Base-by-base conservation (phyloP, 1,140 invertebrate species). In the Drosophila busckii region DNA sequence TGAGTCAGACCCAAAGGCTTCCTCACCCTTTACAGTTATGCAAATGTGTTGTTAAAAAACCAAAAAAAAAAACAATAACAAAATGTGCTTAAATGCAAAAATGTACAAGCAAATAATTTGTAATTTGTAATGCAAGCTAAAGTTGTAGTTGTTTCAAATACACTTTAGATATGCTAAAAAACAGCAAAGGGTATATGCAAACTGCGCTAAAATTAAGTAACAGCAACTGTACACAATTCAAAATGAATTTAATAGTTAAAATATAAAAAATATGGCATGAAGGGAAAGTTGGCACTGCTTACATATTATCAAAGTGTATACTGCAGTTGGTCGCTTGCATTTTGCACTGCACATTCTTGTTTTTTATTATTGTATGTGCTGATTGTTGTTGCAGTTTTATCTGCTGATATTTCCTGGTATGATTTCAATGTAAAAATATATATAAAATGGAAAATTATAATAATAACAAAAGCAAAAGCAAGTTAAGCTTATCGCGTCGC, bases 331-430 rank as follows among this genome's bases (percentile, higher is more conserved):
- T n/a, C n/a, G n/a, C n/a, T n/a, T n/a, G n/a, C n/a, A n/a, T n/a
- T n/a, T n/a, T n/a, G n/a, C n/a, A n/a, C n/a, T n/a, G n/a, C n/a
- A n/a, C n/a, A 22, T 34, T 49, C 19, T 49, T 52, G 42, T 28
- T 66, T 35, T 1, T 25, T 34, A 42, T 37, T 20, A 26, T 13
- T 41, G 22, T 22, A 61, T 32, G 22, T 52, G 49, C 48, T 58
- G 32, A 45, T 42, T 50, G 48, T 62, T 56, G 42, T 53, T 34
- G 12, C 34, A 50, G 63, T 44, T 64, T 78, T 69, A 80, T 80
- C 73, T 82, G 68, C 20, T 82, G 75, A 80, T 80, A 80, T 80
- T 80, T 80, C 73, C 73, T 80, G 73, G 73, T 82, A 48, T 54
- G 75, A 82, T 82, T 76, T 58, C 75, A 70, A 54, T 46, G 49